phyloP scores from a whole-genome alignment of 2,888 invertebrate species.

The Stenolophus ochropezus region DNA sequence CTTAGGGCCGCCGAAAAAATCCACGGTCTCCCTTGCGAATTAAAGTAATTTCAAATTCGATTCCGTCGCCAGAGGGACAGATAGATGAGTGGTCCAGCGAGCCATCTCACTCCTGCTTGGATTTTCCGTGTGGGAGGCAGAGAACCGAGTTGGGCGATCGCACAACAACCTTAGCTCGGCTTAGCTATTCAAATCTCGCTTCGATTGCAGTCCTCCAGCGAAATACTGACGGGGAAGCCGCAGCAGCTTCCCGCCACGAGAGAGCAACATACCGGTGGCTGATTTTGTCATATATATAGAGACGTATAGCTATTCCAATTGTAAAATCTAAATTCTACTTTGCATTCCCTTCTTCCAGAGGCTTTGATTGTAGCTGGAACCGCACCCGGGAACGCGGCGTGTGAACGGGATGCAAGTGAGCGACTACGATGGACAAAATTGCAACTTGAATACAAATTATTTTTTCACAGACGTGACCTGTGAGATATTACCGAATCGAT shows the following conservation, averaged over 20 bases:
- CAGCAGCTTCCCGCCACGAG: too few relatives aligned
- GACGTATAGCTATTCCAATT: conserved; percentile 72
- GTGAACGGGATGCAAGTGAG: conserved; percentile 25
- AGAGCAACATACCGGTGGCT: too few relatives aligned
- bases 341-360: conserved; percentile 71
- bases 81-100: conserved; percentile 73
- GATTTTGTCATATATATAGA: conserved; percentile 71
- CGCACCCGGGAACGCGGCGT: conserved; percentile 21
- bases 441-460: conserved; percentile 42
- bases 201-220: conserved; percentile 72
- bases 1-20: conserved; percentile 69
- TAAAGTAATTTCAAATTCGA: conserved; percentile 75
- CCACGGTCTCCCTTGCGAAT: conserved; percentile 73
- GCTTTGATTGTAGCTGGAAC: conserved; percentile 64
- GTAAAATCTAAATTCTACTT: conserved; percentile 73
- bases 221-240: conserved; percentile 66
- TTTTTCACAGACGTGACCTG: conserved; percentile 28
- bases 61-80: conserved; percentile 73
- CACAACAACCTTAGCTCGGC: conserved; percentile 73
- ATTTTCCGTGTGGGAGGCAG: conserved; percentile 68
- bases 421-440: conserved; percentile 33
- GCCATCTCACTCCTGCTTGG: conserved; percentile 70
- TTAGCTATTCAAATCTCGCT: conserved; percentile 74
- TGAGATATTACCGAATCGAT: conserved; percentile 12
- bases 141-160: conserved; percentile 70